Evolutionary conservation across 2,888 invertebrate species (phyloP).

Genomic region (Noctua comes): DNA sequence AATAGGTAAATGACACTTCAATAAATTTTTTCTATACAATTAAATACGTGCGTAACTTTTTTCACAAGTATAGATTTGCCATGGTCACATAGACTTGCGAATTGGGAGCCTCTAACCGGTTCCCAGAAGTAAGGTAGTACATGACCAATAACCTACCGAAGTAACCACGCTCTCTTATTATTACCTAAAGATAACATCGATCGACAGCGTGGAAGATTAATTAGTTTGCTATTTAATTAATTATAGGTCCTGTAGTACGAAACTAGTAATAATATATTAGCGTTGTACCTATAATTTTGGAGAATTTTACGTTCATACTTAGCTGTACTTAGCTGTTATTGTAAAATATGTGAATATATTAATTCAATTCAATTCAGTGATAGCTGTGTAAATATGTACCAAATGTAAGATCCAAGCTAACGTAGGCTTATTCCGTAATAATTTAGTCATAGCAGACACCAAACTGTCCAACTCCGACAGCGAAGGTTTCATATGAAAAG

Average conservation of each 20-base stretch:
- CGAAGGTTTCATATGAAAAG: conserved; percentile 39
- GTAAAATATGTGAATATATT: neutral
- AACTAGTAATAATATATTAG: conserved; percentile 13
- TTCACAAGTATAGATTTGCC: conserved; percentile 17
- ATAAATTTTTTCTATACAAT: conserved; percentile 11
- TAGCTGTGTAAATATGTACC: neutral
- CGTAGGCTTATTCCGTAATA: conserved; percentile 13
- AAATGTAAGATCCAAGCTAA: neutral
- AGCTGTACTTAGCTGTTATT: neutral
- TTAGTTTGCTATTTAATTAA: conserved; percentile 38
- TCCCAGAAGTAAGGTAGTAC: conserved; percentile 8
- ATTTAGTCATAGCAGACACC: conserved; percentile 18
- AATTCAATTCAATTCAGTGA: neutral
- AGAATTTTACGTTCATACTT: neutral
- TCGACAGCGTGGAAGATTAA: conserved; percentile 37
- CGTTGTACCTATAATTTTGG: neutral
- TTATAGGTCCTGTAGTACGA: conserved; percentile 16
- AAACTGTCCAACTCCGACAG: conserved; percentile 15
- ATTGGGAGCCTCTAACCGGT: conserved; percentile 45
- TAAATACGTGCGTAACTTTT: conserved; percentile 23
- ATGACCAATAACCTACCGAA: conserved; percentile 24
- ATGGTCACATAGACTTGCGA: conserved; percentile 23
- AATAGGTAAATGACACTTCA: conserved; percentile 3
- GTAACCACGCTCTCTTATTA: conserved; percentile 27
- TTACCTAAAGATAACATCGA: conserved; percentile 19